A percentile compares a stretch with the other conserved stretches of the same genome.
Evolutionary conservation across 2,888 invertebrate genomes (phyloP).

Genomic region (Agapetus fuscipes): DNA sequence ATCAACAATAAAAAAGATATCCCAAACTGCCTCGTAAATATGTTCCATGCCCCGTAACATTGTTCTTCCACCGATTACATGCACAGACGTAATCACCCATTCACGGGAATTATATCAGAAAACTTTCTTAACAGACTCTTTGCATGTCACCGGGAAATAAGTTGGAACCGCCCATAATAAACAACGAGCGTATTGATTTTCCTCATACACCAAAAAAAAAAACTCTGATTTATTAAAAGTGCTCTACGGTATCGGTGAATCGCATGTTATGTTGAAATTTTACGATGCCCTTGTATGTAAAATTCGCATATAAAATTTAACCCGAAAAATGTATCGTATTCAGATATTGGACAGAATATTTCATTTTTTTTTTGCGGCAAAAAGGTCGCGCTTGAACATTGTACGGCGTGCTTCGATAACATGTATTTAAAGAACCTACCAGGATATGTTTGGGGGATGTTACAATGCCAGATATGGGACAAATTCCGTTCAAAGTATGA

Average conservation of each 20-base stretch:
- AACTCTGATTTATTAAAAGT: conserved; percentile 9
- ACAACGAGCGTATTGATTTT: conserved; percentile 2
- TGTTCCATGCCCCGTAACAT: too few relatives aligned
- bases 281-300: conserved; percentile 14
- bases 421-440: conserved; percentile 13
- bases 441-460: conserved; percentile 4
- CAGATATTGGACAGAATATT: conserved; percentile 17
- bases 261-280: conserved; percentile 13
- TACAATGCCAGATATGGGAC: conserved; percentile 7
- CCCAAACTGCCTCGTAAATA: too few relatives aligned
- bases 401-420: conserved; percentile 4
- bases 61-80: neutral
- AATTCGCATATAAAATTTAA: conserved; percentile 14
- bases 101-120: neutral
- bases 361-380: conserved; percentile 9
- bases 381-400: conserved; percentile 9
- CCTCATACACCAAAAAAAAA: neutral
- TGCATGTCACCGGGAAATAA: conserved; percentile 5
- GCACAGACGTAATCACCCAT: neutral
- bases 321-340: conserved; percentile 12
- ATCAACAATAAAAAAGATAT: too few relatives aligned
- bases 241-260: neutral
- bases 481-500: conserved; percentile 10
- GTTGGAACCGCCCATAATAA: conserved; percentile 1
- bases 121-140: neutral